Conservation (phyloP, 2,888 invertebrate genomes). For the Acronicta leporina region DNA sequence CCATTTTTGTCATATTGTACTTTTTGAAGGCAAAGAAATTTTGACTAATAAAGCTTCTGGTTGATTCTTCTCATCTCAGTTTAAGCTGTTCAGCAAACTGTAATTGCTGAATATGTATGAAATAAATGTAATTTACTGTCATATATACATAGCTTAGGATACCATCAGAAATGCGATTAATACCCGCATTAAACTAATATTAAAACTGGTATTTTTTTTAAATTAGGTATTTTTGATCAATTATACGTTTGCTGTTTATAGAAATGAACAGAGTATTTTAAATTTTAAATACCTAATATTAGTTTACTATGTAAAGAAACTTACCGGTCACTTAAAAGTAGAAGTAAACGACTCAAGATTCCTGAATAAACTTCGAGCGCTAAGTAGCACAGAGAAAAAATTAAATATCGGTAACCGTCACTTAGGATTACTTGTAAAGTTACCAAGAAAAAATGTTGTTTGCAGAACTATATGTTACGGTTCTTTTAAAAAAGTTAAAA, state of each 20-base stretch:
- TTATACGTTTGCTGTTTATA: neutral
- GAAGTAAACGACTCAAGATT: too few relatives aligned
- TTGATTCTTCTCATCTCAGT: constrained; percentile 15
- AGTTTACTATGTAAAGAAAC: too few relatives aligned
- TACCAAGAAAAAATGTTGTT: neutral
- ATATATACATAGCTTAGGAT: neutral
- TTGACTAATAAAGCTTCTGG: constrained; percentile 20
- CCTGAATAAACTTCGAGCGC: neutral
- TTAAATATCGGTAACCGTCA: too few relatives aligned
- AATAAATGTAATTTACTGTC: neutral
- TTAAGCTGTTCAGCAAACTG: constrained; percentile 2
- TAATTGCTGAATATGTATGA: constrained; percentile 3
- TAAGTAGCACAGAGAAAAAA: too few relatives aligned
- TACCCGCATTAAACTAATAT: neutral
- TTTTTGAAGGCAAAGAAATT: constrained; percentile 36
- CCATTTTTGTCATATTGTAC: constrained; percentile 50
- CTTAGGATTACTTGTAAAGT: neutral
- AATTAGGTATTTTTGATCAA: too few relatives aligned
- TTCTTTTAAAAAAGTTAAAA: neutral
- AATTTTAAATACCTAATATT: constrained; percentile 7
- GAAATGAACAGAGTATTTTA: constrained; percentile 33
- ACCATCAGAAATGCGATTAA: neutral
- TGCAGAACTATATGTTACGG: constrained; percentile 4
- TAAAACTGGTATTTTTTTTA: too few relatives aligned
- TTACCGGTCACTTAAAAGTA: too few relatives aligned